Conservation (phyloP, 2,797 vertebrate genomes). For the Neopelma chrysocephalum region DNA sequence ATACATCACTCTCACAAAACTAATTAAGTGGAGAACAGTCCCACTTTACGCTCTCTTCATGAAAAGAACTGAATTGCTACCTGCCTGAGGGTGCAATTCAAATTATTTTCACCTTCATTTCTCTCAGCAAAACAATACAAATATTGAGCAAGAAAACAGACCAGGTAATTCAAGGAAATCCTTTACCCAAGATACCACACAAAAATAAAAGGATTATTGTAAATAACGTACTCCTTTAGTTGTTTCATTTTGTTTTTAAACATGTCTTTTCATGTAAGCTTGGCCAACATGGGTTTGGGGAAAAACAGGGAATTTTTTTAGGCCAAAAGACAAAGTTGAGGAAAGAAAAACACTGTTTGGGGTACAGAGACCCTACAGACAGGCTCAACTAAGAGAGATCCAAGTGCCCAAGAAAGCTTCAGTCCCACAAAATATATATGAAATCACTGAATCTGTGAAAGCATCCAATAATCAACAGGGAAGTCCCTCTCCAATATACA, state of each 20-base stretch:
- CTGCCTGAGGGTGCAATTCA: constrained; percentile 30
- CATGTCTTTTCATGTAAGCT: not conserved
- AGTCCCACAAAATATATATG: not conserved
- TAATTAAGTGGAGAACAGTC: constrained; percentile 52
- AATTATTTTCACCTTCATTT: constrained; percentile 1
- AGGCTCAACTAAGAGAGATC: not conserved
- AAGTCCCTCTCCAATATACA: accelerated
- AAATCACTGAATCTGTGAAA: accelerated
- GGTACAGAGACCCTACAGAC: not conserved
- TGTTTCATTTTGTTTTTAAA: not conserved
- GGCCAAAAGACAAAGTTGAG: not conserved
- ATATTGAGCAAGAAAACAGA: not conserved
- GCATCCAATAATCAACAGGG: not conserved
- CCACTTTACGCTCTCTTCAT: constrained; percentile 25
- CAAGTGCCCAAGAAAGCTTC: not conserved
- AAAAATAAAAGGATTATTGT: not conserved
- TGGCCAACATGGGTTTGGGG: not conserved
- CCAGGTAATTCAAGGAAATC: not conserved
- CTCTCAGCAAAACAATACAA: constrained; percentile 24
- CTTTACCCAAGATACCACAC: not conserved
- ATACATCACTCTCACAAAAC: constrained; percentile 42
- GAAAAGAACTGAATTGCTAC: constrained; percentile 28
- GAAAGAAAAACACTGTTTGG: not conserved
- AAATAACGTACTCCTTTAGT: not conserved
- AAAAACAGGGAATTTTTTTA: not conserved